Percentiles rank a stretch among this genome's conserved stretches.
phyloP scores from a whole-genome alignment of 1,140 invertebrate species.

The Drosophila pallidifrons region DNA sequence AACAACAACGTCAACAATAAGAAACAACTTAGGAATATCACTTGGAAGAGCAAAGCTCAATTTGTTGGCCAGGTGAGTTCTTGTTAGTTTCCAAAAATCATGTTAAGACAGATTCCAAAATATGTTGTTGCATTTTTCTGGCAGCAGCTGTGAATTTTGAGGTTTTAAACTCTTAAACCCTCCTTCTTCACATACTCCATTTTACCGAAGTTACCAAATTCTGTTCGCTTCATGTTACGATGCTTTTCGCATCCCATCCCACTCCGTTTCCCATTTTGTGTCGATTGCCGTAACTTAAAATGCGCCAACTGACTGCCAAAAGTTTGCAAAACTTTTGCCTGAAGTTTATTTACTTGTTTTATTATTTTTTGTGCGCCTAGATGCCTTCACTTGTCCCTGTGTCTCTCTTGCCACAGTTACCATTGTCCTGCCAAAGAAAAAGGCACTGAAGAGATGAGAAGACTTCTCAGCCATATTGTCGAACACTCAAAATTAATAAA shows the following conservation, averaged over 20 bases:
- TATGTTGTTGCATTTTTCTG: constrained; percentile 2
- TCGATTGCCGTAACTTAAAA: constrained; percentile 79
- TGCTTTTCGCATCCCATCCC: neutral
- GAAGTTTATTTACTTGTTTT: constrained; percentile 80
- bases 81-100: constrained; percentile 13
- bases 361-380: constrained; percentile 39
- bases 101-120: constrained; percentile 12
- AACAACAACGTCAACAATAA: constrained; percentile 31
- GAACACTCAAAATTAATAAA: too few species aligned
- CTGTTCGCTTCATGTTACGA: constrained; percentile 9
- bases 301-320: constrained; percentile 77
- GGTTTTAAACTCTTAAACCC: constrained; percentile 69
- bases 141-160: constrained; percentile 52
- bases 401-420: neutral
- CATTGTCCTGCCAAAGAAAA: neutral
- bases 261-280: constrained; percentile 18
- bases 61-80: constrained; percentile 64
- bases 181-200: constrained; percentile 17
- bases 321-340: constrained; percentile 73
- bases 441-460: neutral
- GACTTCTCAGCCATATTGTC: too few species aligned
- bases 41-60: constrained; percentile 38
- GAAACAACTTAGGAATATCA: constrained; percentile 64
- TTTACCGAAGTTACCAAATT: constrained; percentile 32
- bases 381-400: constrained; percentile 30